phyloP scores from a whole-genome alignment of 2,888 invertebrate species.

The Axea sp. region DNA sequence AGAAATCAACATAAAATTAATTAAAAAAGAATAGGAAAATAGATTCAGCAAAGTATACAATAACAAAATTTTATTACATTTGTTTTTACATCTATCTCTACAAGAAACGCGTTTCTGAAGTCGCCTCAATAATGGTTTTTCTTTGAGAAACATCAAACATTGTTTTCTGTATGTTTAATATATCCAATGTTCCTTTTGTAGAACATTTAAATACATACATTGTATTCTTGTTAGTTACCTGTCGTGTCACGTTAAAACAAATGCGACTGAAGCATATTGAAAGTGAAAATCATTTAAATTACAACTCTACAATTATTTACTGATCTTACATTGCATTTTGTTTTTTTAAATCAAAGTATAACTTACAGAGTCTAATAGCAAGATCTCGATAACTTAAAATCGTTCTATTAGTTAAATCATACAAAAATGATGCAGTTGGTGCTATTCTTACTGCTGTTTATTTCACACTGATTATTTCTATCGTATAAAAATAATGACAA shows the following conservation, averaged over 20 bases:
- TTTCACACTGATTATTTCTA: slow-evolving; percentile 6
- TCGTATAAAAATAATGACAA: slow-evolving; percentile 31
- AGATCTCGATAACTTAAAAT: slow-evolving; percentile 3
- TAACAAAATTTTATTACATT: slow-evolving; percentile 13
- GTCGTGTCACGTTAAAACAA: slow-evolving; percentile 10
- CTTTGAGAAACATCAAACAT: background rate
- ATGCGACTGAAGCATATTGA: slow-evolving; percentile 1
- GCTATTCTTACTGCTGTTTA: background rate
- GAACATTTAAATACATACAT: slow-evolving; percentile 1
- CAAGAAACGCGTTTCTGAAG: slow-evolving; percentile 9
- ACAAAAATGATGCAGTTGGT: slow-evolving; percentile 16
- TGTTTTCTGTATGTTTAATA: background rate
- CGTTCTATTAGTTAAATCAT: slow-evolving; percentile 1
- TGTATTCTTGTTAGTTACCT: background rate
- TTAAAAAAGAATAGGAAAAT: no score
- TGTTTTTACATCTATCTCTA: background rate
- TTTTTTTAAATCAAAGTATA: slow-evolving; percentile 3
- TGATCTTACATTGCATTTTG: background rate
- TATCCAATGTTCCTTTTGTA: background rate
- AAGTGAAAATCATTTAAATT: slow-evolving; percentile 1
- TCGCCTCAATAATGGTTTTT: background rate
- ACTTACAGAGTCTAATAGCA: slow-evolving; percentile 1
- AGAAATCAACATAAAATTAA: no score
- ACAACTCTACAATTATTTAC: background rate
- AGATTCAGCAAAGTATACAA: no score